Base-by-base conservation (phyloP, 2,113 vertebrate species). In the Callaeas wilsoni region DNA sequence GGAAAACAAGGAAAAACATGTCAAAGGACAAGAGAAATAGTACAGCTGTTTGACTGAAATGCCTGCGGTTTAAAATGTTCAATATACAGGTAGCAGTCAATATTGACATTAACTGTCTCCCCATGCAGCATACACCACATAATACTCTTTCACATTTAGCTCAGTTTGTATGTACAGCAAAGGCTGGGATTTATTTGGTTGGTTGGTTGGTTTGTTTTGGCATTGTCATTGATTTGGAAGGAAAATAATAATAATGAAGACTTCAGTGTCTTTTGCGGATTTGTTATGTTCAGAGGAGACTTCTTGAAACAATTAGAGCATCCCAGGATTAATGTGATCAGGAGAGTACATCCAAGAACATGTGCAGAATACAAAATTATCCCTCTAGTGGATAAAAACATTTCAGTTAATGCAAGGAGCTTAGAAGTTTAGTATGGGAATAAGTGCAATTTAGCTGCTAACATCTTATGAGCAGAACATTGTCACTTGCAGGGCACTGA, bases 1-100 rank as follows among this genome's bases (percentile, higher is more conserved):
- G 82, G 55, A 97, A 98, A 97, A 94, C 30, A 86, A 90, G 42
- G 49, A 50, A 92, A 94, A 95, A 68, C 17, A 22, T 75, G 64
- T 86, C 64, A 93, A 93, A 71, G 33, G 44, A 93, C 15, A 30
- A 70, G 47, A 87, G 16, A 63, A 93, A 96, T 93, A 86, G 47
- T 52, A 86, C 47, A 89, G 21, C 57, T 77, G 13, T 87, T 77
- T 78, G 44, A 69, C n/a, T 55, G 35, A 95, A 95, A 91, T 84
- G 57, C 18, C 23, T 70, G 21, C 37, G 47, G 9, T 77, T 91
- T 87, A 63, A 81, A 85, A 68, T 80, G 22, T 46, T 93, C n/a
- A 60, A 74, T 39, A 91, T 27, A 88, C 35, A 89, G 25, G 50
- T 39, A 42, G 18, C n/a, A 79, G 41, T 88, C 55, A 62, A 12